These are phyloP conservation scores for Drosophila sordidapex DNA, from an alignment of 2,888 invertebrate genomes.

Conservation along the genomic window DNA sequence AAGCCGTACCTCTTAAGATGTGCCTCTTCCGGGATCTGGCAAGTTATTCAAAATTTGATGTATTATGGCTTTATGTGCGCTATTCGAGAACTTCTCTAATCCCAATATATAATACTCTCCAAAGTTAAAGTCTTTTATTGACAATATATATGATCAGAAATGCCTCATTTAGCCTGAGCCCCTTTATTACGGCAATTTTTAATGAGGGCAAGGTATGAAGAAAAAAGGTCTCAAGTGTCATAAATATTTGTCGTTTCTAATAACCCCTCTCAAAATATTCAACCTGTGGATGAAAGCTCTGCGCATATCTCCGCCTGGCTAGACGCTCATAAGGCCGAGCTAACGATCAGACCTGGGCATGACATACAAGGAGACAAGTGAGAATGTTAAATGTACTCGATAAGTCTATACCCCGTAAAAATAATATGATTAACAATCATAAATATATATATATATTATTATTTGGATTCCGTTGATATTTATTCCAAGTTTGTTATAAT, in stretches of 20 bases:
- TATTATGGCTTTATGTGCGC: not conserved
- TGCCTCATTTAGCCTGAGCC: not conserved
- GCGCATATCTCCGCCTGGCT: not conserved
- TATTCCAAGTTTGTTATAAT: accelerated
- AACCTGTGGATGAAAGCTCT: not conserved
- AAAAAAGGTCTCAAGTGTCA: conserved; percentile 31
- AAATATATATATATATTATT: not conserved
- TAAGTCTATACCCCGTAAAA: not conserved
- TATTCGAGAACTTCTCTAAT: not conserved
- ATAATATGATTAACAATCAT: not conserved
- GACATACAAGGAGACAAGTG: not conserved
- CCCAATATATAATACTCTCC: not conserved
- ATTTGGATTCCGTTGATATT: not conserved
- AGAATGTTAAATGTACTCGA: not conserved
- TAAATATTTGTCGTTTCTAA: conserved; percentile 36
- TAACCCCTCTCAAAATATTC: conserved; percentile 32
- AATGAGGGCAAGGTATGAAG: not conserved
- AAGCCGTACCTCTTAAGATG: not conserved
- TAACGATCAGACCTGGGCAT: not conserved
- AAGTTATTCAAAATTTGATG: not conserved
- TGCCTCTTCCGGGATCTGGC: not conserved
- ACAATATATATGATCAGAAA: not conserved
- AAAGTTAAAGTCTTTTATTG: not conserved
- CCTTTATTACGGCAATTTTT: not conserved
- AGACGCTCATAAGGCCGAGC: not conserved